phyloP scores from a whole-genome alignment of 35 echinoderm and acorn worm species.

The Lytechinus variegatus region DNA sequence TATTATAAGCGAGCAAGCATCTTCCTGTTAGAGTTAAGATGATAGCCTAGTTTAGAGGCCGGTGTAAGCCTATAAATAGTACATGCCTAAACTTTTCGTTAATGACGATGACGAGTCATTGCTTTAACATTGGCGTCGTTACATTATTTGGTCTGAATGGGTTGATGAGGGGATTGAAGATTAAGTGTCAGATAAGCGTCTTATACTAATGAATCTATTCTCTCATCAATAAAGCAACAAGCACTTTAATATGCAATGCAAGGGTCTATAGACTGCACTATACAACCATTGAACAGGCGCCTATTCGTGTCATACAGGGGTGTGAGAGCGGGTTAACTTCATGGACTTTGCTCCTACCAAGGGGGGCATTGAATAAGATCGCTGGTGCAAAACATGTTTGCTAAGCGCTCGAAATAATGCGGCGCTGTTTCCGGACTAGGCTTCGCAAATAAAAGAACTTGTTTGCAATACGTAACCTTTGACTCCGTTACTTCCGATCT shows the following conservation, averaged over 20 bases:
- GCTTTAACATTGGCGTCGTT: background rate
- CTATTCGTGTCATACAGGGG: background rate
- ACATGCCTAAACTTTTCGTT: background rate
- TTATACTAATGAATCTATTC: background rate
- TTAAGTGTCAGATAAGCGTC: background rate
- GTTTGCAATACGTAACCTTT: slow-evolving; percentile 41
- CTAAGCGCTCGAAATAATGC: slow-evolving; percentile 18
- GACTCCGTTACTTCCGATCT: slow-evolving; percentile 36
- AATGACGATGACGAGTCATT: background rate
- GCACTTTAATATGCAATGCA: background rate
- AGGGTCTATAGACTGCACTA: background rate
- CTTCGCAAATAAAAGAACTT: slow-evolving; percentile 33
- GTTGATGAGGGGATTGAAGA: background rate
- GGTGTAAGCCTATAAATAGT: too few relatives aligned
- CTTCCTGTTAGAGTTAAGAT: too few relatives aligned
- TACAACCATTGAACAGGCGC: background rate
- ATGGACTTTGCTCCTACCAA: slow-evolving; percentile 10
- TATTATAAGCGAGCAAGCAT: too few relatives aligned
- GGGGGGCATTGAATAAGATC: slow-evolving; percentile 16
- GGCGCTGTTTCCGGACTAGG: slow-evolving; percentile 23
- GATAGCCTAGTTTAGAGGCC: too few relatives aligned
- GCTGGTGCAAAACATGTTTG: slow-evolving; percentile 42
- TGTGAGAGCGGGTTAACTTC: background rate
- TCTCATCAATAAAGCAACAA: background rate
- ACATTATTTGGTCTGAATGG: background rate